Evolutionary conservation across 2,113 vertebrate genomes (phyloP), one percentile per base, ranked within the genome.

Genomic region (Etia nguti): DNA sequence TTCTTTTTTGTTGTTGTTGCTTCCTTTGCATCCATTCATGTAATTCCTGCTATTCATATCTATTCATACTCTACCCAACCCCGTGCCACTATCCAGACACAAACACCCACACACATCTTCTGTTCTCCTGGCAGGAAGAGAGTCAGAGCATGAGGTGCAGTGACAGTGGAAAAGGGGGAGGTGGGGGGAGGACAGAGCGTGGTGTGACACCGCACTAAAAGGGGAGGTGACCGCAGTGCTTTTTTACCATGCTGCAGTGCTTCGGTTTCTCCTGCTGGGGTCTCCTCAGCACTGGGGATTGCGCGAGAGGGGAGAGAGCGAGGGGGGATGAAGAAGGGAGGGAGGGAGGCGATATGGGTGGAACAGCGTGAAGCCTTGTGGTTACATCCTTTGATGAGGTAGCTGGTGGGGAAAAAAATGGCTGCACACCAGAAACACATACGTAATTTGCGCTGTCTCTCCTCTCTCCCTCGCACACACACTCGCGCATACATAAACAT

Each of bases 331-430:
- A 75, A 75, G 46, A 13, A 24, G 70, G 77, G 83, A n/a, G 80
- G 79, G 70, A 68, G 82, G 88, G 80, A 86, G 89, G 70, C 11
- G 84, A 92, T 89, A 86, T 91, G 90, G 92, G 85, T 88, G 83
- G 91, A 93, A 92, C 90, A 93, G 94, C 89, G n/a, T 92, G 93
- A 93, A 93, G 89, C 92, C 92, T 94, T 95, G 94, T 95, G 95
- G 93, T 94, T 94, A 94, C 93, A 95, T 96, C 92, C 91, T 96
- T 95, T 96, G 94, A 96, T 94, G 94, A 93, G 93, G 90, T 84
- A 87, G 92, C 84, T 56, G 88, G 89, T 92, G 92, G 92, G 60
- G 38, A 50, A 60, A 88, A 86, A 92, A 82, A 91, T 86, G 90
- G 88, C 80, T 88, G 88, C 70, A 68, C 77, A 92, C 87, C 86